A percentile compares a stretch with the other conserved stretches of the same genome.
Evolutionary conservation across 2,888 invertebrate species (phyloP).

Genomic region (Abscondita cerata): DNA sequence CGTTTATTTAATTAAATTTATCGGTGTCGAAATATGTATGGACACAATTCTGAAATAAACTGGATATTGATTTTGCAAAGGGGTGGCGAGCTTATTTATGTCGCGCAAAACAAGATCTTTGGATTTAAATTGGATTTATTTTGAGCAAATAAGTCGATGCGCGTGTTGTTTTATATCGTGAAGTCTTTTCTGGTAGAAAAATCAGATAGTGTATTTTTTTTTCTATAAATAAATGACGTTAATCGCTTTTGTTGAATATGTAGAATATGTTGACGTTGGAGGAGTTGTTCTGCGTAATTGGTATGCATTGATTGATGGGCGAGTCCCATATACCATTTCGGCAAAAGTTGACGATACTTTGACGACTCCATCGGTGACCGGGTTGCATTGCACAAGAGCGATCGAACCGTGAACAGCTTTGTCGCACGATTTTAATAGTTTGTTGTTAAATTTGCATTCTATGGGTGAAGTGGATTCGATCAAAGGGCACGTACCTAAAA

Average conservation of each 20-base stretch:
- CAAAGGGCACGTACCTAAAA: constrained; percentile 11
- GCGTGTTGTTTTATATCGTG: no score
- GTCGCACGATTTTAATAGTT: constrained; percentile 13
- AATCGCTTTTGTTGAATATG: neutral
- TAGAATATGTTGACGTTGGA: constrained; percentile 13
- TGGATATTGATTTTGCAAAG: no score
- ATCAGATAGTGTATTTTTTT: no score
- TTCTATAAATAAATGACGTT: no score
- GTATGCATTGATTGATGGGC: neutral
- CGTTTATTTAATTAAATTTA: no score
- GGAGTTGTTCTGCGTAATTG: neutral
- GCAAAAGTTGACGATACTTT: constrained; percentile 9
- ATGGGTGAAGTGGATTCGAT: neutral
- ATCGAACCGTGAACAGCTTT: constrained; percentile 40
- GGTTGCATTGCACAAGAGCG: constrained; percentile 43
- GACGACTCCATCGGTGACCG: constrained; percentile 39
- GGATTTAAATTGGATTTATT: no score
- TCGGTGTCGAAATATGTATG: no score
- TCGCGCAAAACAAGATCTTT: no score
- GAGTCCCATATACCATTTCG: constrained; percentile 20
- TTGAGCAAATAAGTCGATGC: no score
- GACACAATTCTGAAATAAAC: no score
- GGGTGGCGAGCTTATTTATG: no score
- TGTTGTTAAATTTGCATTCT: constrained; percentile 13
- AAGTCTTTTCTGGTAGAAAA: no score